Evolutionary conservation across 2,797 vertebrate species (phyloP).

Genomic region (Pipistrellus pipistrellus): DNA sequence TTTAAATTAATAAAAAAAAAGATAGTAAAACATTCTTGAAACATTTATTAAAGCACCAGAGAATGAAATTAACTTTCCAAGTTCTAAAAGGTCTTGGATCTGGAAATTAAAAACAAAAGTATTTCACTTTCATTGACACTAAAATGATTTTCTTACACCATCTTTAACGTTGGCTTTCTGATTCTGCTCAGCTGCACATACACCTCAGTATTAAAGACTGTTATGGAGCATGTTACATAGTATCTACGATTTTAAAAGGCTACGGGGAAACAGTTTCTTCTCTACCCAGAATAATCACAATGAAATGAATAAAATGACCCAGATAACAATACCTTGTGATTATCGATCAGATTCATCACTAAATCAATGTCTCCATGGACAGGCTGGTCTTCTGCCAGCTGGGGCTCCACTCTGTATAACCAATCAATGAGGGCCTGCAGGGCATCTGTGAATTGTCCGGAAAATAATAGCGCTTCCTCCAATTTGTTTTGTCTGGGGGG

Average conservation of each 20-base stretch:
- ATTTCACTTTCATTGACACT: neutral
- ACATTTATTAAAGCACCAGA: constrained; percentile 34
- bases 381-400: constrained; percentile 98
- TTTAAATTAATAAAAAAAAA: neutral
- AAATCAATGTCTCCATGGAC: constrained; percentile 98
- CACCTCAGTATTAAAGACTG: neutral
- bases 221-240: neutral
- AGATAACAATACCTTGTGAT: constrained; percentile 94
- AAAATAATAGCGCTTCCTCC: constrained; percentile 98
- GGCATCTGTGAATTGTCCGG: constrained; percentile 98
- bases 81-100: constrained; percentile 22
- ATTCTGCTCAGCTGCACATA: neutral
- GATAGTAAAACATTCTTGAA: constrained; percentile 62
- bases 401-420: constrained; percentile 98
- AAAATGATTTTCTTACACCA: neutral
- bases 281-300: constrained; percentile 15
- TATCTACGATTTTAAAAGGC: constrained; percentile 11
- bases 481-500: constrained; percentile 96
- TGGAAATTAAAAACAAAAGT: constrained; percentile 11
- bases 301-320: neutral
- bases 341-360: constrained; percentile 98
- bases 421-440: constrained; percentile 99
- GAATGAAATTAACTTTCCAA: constrained; percentile 25
- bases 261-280: neutral
- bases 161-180: constrained; percentile 10